These are phyloP conservation scores for Tyria jacobaeae DNA, from an alignment of 2,888 invertebrate species.

Conservation along the genomic window DNA sequence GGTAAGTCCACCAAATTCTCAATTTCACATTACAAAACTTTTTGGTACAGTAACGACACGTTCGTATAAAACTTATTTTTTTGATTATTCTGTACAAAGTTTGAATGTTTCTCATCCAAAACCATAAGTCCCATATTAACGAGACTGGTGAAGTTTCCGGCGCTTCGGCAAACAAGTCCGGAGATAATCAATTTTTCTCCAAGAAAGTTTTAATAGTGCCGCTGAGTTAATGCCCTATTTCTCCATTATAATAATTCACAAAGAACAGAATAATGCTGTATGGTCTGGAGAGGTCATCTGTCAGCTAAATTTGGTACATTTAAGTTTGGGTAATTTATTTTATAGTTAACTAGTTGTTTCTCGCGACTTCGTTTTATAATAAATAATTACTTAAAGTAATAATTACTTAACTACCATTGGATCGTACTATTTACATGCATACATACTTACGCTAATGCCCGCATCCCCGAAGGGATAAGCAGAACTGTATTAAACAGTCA, in stretches of 20 bases:
- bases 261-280: conserved; percentile 15
- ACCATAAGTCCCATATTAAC: conserved; percentile 46
- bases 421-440: no score
- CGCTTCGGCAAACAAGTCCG: conserved; percentile 19
- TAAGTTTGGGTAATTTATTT: neutral
- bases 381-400: no score
- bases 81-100: conserved; percentile 40
- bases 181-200: conserved; percentile 46
- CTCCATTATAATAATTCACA: conserved; percentile 29
- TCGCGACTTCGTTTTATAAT: no score
- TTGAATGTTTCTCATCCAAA: conserved; percentile 34
- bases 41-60: conserved; percentile 34
- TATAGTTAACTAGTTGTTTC: neutral
- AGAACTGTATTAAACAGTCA: no score
- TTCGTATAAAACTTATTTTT: conserved; percentile 32
- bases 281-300: conserved; percentile 12
- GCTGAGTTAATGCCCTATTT: conserved; percentile 31
- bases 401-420: no score
- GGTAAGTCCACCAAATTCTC: conserved; percentile 27
- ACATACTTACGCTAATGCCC: no score
- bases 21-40: conserved; percentile 49
- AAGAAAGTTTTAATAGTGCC: conserved; percentile 47
- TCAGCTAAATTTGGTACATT: conserved; percentile 1
- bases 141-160: conserved; percentile 5
- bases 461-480: no score